phyloP scores from a whole-genome alignment of 2,888 invertebrate genomes.

The Ochropleura plecta region DNA sequence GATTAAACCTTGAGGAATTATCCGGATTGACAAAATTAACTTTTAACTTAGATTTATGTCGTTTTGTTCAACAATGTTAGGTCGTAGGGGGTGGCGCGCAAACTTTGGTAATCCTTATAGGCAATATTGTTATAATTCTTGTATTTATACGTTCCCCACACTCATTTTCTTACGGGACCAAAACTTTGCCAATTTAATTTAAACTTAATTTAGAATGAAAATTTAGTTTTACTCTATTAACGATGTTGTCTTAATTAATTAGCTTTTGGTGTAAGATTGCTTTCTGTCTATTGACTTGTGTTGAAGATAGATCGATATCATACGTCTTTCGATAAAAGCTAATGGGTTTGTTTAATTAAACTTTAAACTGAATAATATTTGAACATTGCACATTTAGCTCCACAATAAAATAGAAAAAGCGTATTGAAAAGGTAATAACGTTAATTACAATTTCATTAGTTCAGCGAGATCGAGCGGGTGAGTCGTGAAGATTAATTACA shows the following conservation, averaged over 20 bases:
- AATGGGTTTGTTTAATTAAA: slow-evolving; percentile 24
- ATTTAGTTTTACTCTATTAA: slow-evolving; percentile 30
- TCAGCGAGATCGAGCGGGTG: slow-evolving; percentile 49
- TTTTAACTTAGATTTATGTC: slow-evolving; percentile 90
- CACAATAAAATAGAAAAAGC: slow-evolving; percentile 31
- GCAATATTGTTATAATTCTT: slow-evolving; percentile 58
- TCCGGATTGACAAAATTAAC: slow-evolving; percentile 90
- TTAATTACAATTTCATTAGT: slow-evolving; percentile 57
- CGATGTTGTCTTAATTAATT: slow-evolving; percentile 35
- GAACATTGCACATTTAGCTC: slow-evolving; percentile 19
- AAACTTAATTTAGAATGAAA: slow-evolving; percentile 38
- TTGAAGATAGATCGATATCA: slow-evolving; percentile 19
- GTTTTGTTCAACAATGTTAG: slow-evolving; percentile 68
- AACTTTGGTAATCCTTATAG: slow-evolving; percentile 57
- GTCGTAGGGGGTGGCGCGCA: slow-evolving; percentile 40
- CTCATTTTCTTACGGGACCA: slow-evolving; percentile 34
- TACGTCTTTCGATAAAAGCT: slow-evolving; percentile 1
- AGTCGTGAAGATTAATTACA: slow-evolving; percentile 68
- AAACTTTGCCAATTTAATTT: slow-evolving; percentile 49
- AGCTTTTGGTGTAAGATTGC: slow-evolving; percentile 11
- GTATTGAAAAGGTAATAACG: slow-evolving; percentile 48
- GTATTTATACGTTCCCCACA: slow-evolving; percentile 41
- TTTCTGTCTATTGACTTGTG: slow-evolving; percentile 14
- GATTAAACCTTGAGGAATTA: slow-evolving; percentile 91
- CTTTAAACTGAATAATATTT: slow-evolving; percentile 12